Conservation (phyloP, 92 coral and sea anemone genomes). For the Virgularia gustaviana region DNA sequence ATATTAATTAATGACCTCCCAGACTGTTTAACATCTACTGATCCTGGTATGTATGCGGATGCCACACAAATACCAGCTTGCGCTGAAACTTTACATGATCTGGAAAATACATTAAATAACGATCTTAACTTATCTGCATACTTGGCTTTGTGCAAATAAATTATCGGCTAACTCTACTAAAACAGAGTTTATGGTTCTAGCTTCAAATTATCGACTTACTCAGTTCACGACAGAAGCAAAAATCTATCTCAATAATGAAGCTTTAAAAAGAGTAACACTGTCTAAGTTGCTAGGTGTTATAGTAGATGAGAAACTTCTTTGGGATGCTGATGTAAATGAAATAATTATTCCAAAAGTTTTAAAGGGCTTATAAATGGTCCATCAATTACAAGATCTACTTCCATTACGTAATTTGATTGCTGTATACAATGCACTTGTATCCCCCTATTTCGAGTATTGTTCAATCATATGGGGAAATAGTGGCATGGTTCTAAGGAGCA, state of each 20-base stretch:
- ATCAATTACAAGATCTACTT: too few relatives aligned
- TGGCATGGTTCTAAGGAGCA: neutral
- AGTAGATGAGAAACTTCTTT: too few relatives aligned
- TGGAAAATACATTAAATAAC: neutral
- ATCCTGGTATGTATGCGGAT: constrained; percentile 4
- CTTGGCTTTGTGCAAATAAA: neutral
- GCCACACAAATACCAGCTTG: neutral
- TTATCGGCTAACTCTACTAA: neutral
- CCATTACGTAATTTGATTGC: too few relatives aligned
- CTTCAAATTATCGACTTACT: neutral
- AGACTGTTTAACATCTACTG: too few relatives aligned
- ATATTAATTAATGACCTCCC: too few relatives aligned
- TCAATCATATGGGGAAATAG: neutral
- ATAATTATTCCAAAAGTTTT: too few relatives aligned
- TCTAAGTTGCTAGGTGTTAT: neutral
- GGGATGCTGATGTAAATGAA: neutral
- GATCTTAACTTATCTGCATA: neutral
- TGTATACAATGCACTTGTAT: too few relatives aligned
- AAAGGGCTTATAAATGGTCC: neutral
- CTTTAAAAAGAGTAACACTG: neutral
- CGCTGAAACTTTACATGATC: neutral
- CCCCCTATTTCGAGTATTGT: neutral
- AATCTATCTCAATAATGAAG: neutral
- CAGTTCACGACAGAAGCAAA: neutral
- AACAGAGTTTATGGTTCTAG: neutral